phyloP scores from a whole-genome alignment of 2,797 vertebrate species.

The Lithobates sylvaticus region DNA sequence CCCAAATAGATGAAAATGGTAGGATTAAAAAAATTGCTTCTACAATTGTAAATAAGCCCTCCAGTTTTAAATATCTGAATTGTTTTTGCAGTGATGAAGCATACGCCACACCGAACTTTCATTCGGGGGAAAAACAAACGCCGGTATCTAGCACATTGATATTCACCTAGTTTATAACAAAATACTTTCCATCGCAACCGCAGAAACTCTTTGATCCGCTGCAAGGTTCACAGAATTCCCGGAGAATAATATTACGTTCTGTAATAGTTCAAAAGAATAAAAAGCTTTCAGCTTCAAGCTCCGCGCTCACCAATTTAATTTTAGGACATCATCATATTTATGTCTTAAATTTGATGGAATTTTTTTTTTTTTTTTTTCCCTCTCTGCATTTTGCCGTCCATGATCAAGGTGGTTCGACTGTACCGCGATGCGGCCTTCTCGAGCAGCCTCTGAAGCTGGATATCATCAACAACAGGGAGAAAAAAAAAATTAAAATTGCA shows the following conservation, averaged over 20 bases:
- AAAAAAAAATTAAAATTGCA: slow-evolving; percentile 30
- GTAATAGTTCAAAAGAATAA: slow-evolving; percentile 59
- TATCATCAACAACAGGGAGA: slow-evolving; percentile 20
- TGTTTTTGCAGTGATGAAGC: slow-evolving; percentile 12
- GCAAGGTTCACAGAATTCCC: slow-evolving; percentile 58
- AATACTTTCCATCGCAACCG: slow-evolving; percentile 35
- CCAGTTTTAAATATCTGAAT: no score
- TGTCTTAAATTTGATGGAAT: slow-evolving; percentile 62
- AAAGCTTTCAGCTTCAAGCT: slow-evolving; percentile 56
- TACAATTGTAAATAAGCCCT: no score
- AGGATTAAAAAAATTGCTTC: no score
- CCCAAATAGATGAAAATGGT: no score
- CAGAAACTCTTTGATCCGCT: slow-evolving; percentile 54
- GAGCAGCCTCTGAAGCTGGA: slow-evolving; percentile 31
- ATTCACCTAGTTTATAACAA: slow-evolving; percentile 51
- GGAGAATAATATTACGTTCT: slow-evolving; percentile 56
- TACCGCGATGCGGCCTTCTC: slow-evolving; percentile 15
- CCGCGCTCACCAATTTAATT: slow-evolving; percentile 57
- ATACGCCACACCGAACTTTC: slow-evolving; percentile 26
- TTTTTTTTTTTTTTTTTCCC: slow-evolving; percentile 41
- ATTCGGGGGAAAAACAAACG: slow-evolving; percentile 49
- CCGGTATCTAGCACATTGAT: slow-evolving; percentile 42
- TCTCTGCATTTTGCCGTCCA: slow-evolving; percentile 39
- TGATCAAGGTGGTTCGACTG: slow-evolving; percentile 53
- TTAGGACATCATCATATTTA: slow-evolving; percentile 60